These are phyloP conservation scores for Zaprionus capensis DNA, from an alignment of 1,140 invertebrate genomes.

Conservation along the genomic window DNA sequence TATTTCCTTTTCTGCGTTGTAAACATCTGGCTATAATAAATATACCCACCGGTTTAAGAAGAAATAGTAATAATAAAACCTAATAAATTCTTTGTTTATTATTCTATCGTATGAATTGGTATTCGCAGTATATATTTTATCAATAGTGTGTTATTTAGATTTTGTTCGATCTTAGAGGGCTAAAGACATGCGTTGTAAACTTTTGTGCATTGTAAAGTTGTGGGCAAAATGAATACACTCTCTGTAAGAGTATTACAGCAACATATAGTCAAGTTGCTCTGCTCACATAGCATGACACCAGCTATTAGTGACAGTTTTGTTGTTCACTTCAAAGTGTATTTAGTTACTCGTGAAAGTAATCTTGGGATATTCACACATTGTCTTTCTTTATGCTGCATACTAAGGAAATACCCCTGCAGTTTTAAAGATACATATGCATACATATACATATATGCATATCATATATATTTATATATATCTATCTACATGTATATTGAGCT, in stretches of 20 bases:
- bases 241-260: background rate
- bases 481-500: background rate
- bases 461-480: background rate
- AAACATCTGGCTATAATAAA: too few relatives aligned
- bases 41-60: background rate
- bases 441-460: background rate
- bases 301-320: background rate
- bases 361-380: background rate
- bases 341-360: conserved; percentile 7
- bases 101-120: background rate
- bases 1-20: too few relatives aligned
- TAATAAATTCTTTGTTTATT: background rate
- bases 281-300: background rate
- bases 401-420: background rate
- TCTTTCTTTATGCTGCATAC: background rate
- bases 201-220: too few relatives aligned
- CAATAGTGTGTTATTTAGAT: background rate
- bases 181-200: too few relatives aligned
- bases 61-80: background rate
- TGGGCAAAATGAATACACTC: background rate
- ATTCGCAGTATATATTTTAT: background rate
- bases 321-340: background rate
- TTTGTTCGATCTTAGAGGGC: background rate
- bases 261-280: background rate
- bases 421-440: background rate